Base-by-base conservation (phyloP, 1,140 invertebrate genomes). In the Drosophila subpulchrella region DNA sequence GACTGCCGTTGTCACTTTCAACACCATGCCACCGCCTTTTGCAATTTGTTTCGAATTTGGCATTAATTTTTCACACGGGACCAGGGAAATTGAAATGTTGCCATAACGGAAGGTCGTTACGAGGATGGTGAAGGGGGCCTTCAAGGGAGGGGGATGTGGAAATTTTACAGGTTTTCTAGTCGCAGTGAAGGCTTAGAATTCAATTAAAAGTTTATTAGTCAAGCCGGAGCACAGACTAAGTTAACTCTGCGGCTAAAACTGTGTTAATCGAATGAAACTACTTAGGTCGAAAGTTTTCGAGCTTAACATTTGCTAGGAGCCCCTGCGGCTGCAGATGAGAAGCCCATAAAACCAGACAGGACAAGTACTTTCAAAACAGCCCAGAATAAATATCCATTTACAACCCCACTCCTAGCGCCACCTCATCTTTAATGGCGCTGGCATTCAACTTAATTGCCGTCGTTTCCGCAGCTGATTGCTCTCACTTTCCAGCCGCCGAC, bases 21-120 rank as follows among this genome's bases (percentile, higher is more conserved):
- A 67, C 58, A 61, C 56, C 67, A 38, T 42, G 50, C 57, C 57
- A 51, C 24, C 71, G 68, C 83, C 75, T 63, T 76, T 77, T 65
- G 77, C 85, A 88, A 88, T 88, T 88, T 90, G 84, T 78, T 90
- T 78, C 84, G 57, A 81, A 84, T 88, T 88, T 84, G 70, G 80
- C 85, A 88, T 84, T 89, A 89, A 88, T 88, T 88, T 86, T 88
- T 80, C 83, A 89, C 70, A 88, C 83, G 61, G 83, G 58, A 82
- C 78, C 77, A 53, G 78, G 83, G 83, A 88, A 88, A 88, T 88
- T 88, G 83, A 89, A 88, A 88, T 89, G 84, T 88, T 89, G 48
- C 83, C 79, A 86, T 88, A 88, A 74, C 80, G 84, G 84, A 78
- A 77, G 66, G 67, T 88, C 76, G 83, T 89, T 88, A 80, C 27